Percentiles rank a stretch among this genome's conserved stretches.
These are phyloP conservation scores for Drosophila subobscura DNA, from an alignment of 1,140 invertebrate genomes.

Conservation along the genomic window DNA sequence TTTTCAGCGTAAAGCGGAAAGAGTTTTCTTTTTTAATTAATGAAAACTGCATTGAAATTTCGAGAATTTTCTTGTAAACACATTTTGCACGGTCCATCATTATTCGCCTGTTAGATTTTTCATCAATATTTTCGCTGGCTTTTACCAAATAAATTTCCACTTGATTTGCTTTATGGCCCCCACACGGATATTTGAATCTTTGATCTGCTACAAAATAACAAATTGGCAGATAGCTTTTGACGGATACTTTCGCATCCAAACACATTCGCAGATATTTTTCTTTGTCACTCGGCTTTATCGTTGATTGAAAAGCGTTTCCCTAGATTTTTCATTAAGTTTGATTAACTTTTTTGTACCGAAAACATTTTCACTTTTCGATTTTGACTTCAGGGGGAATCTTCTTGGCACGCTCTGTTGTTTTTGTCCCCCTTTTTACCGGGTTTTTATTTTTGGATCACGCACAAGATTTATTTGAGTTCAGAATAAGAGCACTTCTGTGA, in stretches of 20 bases:
- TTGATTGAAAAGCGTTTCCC: too few species aligned
- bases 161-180: conserved; percentile 57
- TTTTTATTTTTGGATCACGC: conserved; percentile 58
- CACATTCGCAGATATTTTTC: conserved; percentile 21
- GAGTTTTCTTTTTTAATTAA: conserved; percentile 24
- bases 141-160: conserved; percentile 66
- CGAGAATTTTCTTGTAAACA: conserved; percentile 13
- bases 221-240: conserved; percentile 34
- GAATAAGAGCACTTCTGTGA: conserved; percentile 22
- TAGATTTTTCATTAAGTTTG: not conserved
- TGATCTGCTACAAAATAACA: conserved; percentile 54
- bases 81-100: conserved; percentile 37
- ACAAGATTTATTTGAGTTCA: conserved; percentile 64
- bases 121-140: conserved; percentile 20
- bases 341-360: conserved; percentile 34
- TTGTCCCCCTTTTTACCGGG: conserved; percentile 43
- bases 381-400: conserved; percentile 28
- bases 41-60: conserved; percentile 8
- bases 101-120: conserved; percentile 51
- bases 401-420: conserved; percentile 63
- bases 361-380: conserved; percentile 45
- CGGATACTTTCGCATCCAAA: too few species aligned
- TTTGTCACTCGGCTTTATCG: too few species aligned
- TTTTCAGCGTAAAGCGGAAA: not conserved
- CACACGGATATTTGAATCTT: conserved; percentile 39